Evolutionary conservation across 2,888 invertebrate species (phyloP), one percentile per base, ranked within the genome.

Genomic region (Calephelis perditalis): DNA sequence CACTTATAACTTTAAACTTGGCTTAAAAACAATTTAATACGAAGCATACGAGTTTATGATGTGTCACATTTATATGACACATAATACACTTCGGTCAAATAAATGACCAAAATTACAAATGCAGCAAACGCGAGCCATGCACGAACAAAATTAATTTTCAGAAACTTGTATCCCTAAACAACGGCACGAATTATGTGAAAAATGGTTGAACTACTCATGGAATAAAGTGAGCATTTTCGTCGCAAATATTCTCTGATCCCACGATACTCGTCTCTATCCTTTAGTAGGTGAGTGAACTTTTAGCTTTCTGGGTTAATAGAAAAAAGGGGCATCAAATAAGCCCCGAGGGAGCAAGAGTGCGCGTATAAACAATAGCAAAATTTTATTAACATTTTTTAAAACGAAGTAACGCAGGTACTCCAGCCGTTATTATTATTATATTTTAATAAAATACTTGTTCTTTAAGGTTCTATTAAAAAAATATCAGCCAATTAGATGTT

Each of bases 231-330:
- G 59, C 46, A 59, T 56, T 55, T 59, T 59, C 55, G 55, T 56
- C 8, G 45, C 59, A 36, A 40, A 59, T 37, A 58, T 52, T 49
- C 40, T 60, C 58, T 12, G 59, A 43, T 63, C 62, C 62, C 66
- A 55, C 56, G 62, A 58, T 49, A 62, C 66, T 65, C 64, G 62
- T 64, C 57, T 61, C 60, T 64, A 63, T 64, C 67, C 62, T 68
- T 67, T 66, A 65, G 67, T 67, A 67, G 64, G 70, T 66, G 67
- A 65, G 66, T 61, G 67, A 68, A 70, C 67, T 70, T 68, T 68
- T 64, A 67, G 68, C 67, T 70, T 70, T 68, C 63, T 70, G 65
- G 70, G 70, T 70, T 70, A 70, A 70, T 68, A 70, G 67, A 67
- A 68, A 64, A 67, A 68, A 67, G 68, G 66, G 68, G 69, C 65